Evolutionary conservation across 2,113 vertebrate genomes (phyloP).

Genomic region (Pseudorectes ferrugineus): DNA sequence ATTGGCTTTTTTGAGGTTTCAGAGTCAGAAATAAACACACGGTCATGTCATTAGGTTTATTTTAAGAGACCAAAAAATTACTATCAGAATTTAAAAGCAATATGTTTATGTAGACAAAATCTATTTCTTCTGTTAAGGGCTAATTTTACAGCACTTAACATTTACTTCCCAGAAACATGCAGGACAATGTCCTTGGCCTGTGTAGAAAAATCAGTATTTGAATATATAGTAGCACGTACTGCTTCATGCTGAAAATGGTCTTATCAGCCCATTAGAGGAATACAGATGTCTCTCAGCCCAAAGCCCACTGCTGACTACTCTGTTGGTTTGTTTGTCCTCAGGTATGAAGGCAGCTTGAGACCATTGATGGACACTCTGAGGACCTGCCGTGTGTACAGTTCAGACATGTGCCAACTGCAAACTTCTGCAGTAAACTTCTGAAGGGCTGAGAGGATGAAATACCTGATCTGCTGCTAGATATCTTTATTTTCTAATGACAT

Average conservation of each 20-base stretch:
- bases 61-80: neutral
- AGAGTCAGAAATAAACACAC: neutral
- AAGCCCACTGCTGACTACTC: neutral
- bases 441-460: neutral
- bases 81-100: neutral
- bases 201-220: neutral
- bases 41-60: neutral
- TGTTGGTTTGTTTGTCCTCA: neutral
- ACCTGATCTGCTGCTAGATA: neutral
- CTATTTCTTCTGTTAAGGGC: neutral
- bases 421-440: neutral
- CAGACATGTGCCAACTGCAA: neutral
- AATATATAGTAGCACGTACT: fast-evolving
- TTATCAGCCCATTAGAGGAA: neutral
- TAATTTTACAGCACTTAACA: neutral
- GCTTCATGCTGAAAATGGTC: neutral
- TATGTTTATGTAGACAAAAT: neutral
- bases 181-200: neutral
- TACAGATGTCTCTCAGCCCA: neutral
- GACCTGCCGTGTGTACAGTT: neutral
- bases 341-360: neutral
- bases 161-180: neutral
- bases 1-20: neutral
- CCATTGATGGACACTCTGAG: neutral
- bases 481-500: neutral